These are phyloP conservation scores for Erebia palarica DNA, from an alignment of 2,888 invertebrate genomes.

Conservation along the genomic window DNA sequence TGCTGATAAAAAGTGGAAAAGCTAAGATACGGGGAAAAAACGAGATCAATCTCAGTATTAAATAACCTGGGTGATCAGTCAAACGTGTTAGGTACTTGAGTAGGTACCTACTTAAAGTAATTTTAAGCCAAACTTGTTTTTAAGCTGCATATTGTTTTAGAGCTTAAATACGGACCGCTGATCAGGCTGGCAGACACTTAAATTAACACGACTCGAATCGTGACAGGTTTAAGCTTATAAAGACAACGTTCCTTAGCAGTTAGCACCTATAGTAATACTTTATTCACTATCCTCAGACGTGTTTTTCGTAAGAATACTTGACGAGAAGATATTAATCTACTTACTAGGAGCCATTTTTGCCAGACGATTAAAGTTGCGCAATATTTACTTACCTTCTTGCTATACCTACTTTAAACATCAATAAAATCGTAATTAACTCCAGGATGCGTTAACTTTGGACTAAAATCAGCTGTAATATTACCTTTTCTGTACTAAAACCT, in stretches of 20 bases:
- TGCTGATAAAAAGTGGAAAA: too few species aligned
- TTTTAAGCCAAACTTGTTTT: not conserved
- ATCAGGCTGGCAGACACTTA: not conserved
- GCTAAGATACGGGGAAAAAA: not conserved
- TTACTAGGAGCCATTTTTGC: too few species aligned
- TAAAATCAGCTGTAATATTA: too few species aligned
- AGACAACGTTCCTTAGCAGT: not conserved
- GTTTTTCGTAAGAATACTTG: too few species aligned
- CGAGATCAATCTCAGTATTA: not conserved
- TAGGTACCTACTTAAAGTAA: not conserved
- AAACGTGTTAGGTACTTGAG: not conserved
- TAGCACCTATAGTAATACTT: not conserved
- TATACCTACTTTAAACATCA: too few species aligned
- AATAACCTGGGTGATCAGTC: not conserved
- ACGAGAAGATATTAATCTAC: too few species aligned
- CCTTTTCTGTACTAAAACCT: too few species aligned
- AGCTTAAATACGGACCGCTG: not conserved
- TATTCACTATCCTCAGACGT: too few species aligned
- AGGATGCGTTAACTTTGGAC: too few species aligned
- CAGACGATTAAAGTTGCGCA: too few species aligned
- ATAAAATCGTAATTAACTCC: too few species aligned
- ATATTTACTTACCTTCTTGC: too few species aligned
- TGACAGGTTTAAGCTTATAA: constrained; percentile 4
- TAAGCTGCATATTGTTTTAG: not conserved
- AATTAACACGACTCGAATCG: constrained; percentile 1